Evolutionary conservation across 2,888 invertebrate genomes (phyloP).

Genomic region (Sphaerophoria rueppellii): DNA sequence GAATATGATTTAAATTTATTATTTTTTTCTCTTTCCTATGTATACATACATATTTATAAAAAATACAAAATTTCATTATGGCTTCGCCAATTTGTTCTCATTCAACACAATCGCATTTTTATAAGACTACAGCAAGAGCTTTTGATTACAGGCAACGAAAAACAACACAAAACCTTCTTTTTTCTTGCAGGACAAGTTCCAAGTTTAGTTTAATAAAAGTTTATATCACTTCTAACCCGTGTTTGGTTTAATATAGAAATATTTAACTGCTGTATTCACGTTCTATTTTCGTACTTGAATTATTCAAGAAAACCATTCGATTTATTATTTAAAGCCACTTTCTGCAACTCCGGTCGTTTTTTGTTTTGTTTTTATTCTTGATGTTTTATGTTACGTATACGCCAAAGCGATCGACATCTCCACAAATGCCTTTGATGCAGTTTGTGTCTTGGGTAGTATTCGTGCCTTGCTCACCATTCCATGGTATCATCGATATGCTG

Average conservation of each 20-base stretch:
- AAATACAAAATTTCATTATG: slow-evolving; percentile 6
- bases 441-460: background rate
- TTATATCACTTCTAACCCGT: slow-evolving; percentile 14
- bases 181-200: background rate
- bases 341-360: background rate
- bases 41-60: slow-evolving; percentile 13
- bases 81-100: slow-evolving; percentile 59
- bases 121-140: slow-evolving; percentile 17
- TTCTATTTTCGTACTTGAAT: slow-evolving; percentile 18
- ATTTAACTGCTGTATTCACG: background rate
- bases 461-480: slow-evolving; percentile 31
- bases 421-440: slow-evolving; percentile 7
- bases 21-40: slow-evolving; percentile 4
- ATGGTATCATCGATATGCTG: slow-evolving; percentile 63
- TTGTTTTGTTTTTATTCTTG: too few relatives aligned
- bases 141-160: background rate
- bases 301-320: slow-evolving; percentile 14
- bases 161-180: too few relatives aligned
- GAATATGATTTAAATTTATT: slow-evolving; percentile 20
- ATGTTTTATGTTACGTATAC: slow-evolving; percentile 56
- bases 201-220: slow-evolving; percentile 8
- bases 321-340: slow-evolving; percentile 13
- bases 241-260: background rate
- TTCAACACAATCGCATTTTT: slow-evolving; percentile 50
- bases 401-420: slow-evolving; percentile 30